Base-by-base conservation (phyloP, 2,113 vertebrate genomes). In the Balaenoptera acutorostrata region DNA sequence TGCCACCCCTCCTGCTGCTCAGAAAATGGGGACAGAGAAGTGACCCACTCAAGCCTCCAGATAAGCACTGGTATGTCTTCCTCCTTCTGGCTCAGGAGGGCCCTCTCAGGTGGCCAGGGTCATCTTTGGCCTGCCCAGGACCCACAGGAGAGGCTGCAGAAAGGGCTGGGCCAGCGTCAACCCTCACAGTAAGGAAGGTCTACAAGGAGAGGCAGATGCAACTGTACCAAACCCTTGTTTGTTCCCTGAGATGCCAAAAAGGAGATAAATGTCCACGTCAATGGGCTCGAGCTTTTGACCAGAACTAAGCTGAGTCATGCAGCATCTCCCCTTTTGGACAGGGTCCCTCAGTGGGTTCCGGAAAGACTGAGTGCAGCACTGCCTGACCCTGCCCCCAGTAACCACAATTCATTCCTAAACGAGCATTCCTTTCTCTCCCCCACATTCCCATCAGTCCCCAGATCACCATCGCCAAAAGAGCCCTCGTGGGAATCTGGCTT, bases 351-450 rank as follows among this genome's bases (percentile, higher is more conserved):
- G 55, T 33, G 29, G 90, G 31, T 66, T 91, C 92, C 94, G 95
- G 94, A 77, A 89, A 77, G 75, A 57, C 44, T 4, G 20, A 61
- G 72, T 6, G 29, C 9, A 71, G 71, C 72, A 68, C 88, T 0
- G 1, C 46, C 71, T 72, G 96, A 46, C 91, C 81, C 78, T 55
- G 44, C 74, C 74, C 92, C 78, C 41, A 55, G 33, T 6, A 85
- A 82, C 95, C 93, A 29, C 92, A 88, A 4, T 3, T 78, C 74
- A 46, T 49, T 80, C 81, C 75, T 74, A 14, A 61, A 39, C 4
- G 81, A 57, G 57, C 90, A 88, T 94, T 96, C 96, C 77, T 97
- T 68, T n/a, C 93, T 78, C 96, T 92, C 94, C 68, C 71, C 89
- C 94, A 66, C 87, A 39, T 61, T 87, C 88, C 93, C 81, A 41